Evolutionary conservation across 2,797 vertebrate species (phyloP), one percentile per base, ranked within the genome.

Genomic region (Carduelis carduelis): DNA sequence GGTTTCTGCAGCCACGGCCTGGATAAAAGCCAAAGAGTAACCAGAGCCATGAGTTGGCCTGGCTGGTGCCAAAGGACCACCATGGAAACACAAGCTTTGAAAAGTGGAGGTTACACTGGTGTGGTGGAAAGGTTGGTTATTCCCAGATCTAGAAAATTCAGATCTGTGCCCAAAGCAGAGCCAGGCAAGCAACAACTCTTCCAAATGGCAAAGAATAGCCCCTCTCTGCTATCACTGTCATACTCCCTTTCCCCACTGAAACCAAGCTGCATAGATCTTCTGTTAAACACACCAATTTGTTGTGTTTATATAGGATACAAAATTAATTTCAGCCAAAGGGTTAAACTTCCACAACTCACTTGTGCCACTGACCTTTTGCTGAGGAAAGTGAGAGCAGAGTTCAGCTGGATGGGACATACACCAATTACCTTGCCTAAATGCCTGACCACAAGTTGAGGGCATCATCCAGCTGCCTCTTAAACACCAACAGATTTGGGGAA

Each of bases 21-120:
- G 22, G 27, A 87, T 26, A 22, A 87, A 71, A 79, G 35, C 18
- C 35, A 24, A 63, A 70, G 43, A 43, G 43, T n/a, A 64, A 64
- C 32, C 32, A 71, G 32, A 79, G 50, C 35, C 57, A 14, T 11
- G 8, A 27, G 41, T 17, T 64, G 22, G 32, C 27, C 43, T 43
- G 22, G 27, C 10, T 0, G 0, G 27, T 56, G 57, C 27, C 43
- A 57, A 79, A 56, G 7, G 43, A 35, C 43, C 0, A 0, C 14
- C 22, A 63, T 3, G 4, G 32, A 57, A 64, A 64, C 32, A 37
- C 5, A 35, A 12, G 43, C 26, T 87, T 70, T 63, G 32, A 49
- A 78, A 78, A 70, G 18, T n/a, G 32, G 12, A 50, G 22, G 27
- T 37, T 49, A 71, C 35, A 35, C 8, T 49, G 32, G 22, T 56